phyloP scores from a whole-genome alignment of 2,113 vertebrate genomes.

The Hyperopisus bebe region DNA sequence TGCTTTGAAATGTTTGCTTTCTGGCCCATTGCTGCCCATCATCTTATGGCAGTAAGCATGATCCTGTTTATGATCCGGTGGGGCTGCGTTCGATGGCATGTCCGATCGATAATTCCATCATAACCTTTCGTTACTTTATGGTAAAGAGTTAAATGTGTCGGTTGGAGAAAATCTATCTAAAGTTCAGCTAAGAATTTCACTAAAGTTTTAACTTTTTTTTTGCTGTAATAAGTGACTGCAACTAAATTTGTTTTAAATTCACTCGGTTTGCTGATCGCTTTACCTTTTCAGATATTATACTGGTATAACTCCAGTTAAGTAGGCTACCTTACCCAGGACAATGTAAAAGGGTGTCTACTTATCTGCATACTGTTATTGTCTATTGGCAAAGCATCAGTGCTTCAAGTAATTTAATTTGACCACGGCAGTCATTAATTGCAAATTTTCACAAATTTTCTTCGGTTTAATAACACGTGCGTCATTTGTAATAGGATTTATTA shows the following conservation, averaged over 20 bases:
- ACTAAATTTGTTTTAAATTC: background rate
- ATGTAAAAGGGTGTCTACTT: background rate
- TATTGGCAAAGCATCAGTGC: background rate
- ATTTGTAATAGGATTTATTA: background rate
- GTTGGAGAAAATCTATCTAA: background rate
- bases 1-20: background rate
- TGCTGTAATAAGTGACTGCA: background rate
- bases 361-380: background rate
- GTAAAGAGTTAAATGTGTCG: background rate
- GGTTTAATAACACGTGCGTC: background rate
- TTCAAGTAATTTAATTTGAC: background rate
- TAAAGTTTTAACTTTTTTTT: background rate
- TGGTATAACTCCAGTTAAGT: background rate
- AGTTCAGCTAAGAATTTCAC: background rate
- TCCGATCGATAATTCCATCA: background rate
- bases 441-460: background rate
- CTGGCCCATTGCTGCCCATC: background rate
- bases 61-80: background rate
- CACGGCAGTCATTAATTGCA: background rate
- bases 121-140: background rate
- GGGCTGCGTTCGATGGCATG: background rate
- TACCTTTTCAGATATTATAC: background rate
- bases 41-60: background rate
- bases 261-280: background rate
- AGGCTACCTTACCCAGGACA: background rate